Percentiles rank a stretch among this genome's conserved stretches.
phyloP scores from a whole-genome alignment of 2,888 invertebrate species.

The Netelia inedita region DNA sequence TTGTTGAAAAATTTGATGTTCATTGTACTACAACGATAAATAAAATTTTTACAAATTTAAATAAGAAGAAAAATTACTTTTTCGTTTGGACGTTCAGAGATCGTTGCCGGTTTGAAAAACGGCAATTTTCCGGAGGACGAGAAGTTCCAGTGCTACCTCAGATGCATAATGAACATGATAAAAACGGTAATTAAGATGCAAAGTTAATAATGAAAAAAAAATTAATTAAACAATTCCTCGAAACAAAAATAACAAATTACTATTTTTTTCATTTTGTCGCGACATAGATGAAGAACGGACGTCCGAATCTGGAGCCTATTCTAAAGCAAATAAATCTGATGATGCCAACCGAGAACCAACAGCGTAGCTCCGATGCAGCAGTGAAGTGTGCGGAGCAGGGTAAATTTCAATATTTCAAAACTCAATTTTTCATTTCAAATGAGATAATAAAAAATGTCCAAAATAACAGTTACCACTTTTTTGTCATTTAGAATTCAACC shows the following conservation, averaged over 20 bases:
- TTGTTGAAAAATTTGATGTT: too few species aligned
- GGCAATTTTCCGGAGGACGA: constrained; percentile 76
- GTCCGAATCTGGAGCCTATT: constrained; percentile 86
- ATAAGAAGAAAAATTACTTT: constrained; percentile 2
- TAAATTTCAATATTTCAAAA: constrained; percentile 55
- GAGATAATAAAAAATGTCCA: not conserved
- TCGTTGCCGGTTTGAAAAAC: constrained; percentile 66
- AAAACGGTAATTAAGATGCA: constrained; percentile 85
- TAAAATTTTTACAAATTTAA: not conserved
- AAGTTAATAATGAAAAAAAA: constrained; percentile 74
- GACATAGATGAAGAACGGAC: constrained; percentile 81
- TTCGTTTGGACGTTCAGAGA: constrained; percentile 70
- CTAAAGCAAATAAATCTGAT: constrained; percentile 84
- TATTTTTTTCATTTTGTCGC: constrained; percentile 30
- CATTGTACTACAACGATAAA: not conserved
- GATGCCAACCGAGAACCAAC: constrained; percentile 69
- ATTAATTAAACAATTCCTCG: not conserved
- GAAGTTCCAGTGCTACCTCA: constrained; percentile 86
- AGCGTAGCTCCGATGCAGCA: constrained; percentile 60
- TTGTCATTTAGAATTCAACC: constrained; percentile 61
- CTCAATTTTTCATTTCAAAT: not conserved
- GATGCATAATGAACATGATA: constrained; percentile 86
- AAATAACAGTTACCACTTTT: not conserved
- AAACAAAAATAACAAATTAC: not conserved
- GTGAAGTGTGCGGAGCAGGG: constrained; percentile 65